Percentiles rank a stretch among this genome's conserved stretches.
Conservation (phyloP, 2,888 invertebrate genomes). For the Aphodius granarius region DNA sequence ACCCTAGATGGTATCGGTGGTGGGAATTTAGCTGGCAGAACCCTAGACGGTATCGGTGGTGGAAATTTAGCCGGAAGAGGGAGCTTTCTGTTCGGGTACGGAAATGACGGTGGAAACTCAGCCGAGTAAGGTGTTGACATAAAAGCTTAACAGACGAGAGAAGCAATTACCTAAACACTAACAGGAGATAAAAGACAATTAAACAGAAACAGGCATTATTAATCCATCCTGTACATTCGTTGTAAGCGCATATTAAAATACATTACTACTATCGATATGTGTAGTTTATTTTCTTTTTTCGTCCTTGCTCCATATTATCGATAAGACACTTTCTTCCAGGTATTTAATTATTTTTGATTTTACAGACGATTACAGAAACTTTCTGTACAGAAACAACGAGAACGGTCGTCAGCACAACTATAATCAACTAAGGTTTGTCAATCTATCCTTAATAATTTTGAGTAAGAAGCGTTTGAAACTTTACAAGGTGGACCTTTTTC, state of each 20-base stretch:
- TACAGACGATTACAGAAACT: slow-evolving; percentile 22
- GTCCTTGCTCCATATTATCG: neutral
- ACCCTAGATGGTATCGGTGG: slow-evolving; percentile 27
- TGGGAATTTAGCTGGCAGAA: slow-evolving; percentile 24
- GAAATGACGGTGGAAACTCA: slow-evolving; percentile 16
- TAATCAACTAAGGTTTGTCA: slow-evolving; percentile 17
- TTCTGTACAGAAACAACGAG: slow-evolving; percentile 5
- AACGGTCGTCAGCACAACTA: slow-evolving; percentile 11
- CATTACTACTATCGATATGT: neutral
- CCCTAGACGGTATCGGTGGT: slow-evolving; percentile 28
- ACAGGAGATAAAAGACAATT: slow-evolving; percentile 1
- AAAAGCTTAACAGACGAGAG: too few relatives aligned
- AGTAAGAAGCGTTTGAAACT: too few relatives aligned
- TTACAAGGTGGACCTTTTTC: too few relatives aligned
- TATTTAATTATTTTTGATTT: neutral
- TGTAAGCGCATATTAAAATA: slow-evolving; percentile 8
- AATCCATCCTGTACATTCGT: slow-evolving; percentile 1
- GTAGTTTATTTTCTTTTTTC: neutral
- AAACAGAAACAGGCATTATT: slow-evolving; percentile 1
- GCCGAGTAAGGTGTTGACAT: too few relatives aligned
- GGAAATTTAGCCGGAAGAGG: slow-evolving; percentile 33
- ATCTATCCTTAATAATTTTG: too few relatives aligned
- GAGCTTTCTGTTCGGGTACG: too few relatives aligned
- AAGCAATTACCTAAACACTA: slow-evolving; percentile 18
- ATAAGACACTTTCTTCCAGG: neutral